Evolutionary conservation across 37 sponge, comb jelly and placozoan genomes (phyloP).

Genomic region (Eunapius fragilis): DNA sequence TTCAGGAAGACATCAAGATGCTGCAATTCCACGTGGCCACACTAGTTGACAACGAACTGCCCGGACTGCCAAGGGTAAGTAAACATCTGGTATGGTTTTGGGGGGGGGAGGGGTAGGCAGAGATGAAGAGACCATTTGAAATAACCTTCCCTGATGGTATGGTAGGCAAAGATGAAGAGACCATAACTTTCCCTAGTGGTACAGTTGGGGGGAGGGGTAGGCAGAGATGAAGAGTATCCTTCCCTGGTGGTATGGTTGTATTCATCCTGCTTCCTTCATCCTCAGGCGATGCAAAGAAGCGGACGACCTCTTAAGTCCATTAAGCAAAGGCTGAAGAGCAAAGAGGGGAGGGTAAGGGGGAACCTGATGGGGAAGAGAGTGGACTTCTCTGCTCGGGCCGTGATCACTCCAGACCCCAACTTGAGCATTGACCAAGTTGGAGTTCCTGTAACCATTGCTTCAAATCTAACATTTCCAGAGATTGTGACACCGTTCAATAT

Average conservation of each 20-base stretch:
- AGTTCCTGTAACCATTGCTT: conserved; percentile 95
- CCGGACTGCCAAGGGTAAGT: conserved; percentile 89
- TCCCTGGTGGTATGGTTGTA: too few relatives aligned
- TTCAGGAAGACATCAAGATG: conserved; percentile 95
- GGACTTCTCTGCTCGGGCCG: conserved; percentile 99
- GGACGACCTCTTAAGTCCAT: conserved; percentile 97
- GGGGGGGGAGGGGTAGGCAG: too few relatives aligned
- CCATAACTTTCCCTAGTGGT: too few relatives aligned
- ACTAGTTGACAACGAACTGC: conserved; percentile 95
- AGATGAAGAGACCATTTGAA: too few relatives aligned
- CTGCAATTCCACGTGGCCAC: conserved; percentile 98
- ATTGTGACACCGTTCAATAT: conserved; percentile 98
- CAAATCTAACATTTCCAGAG: conserved; percentile 98
- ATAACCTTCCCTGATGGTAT: too few relatives aligned
- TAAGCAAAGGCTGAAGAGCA: conserved; percentile 95
- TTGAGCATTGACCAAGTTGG: conserved; percentile 97
- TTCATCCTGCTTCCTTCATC: too few relatives aligned
- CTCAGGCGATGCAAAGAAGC: conserved; percentile 88
- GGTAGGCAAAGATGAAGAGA: too few relatives aligned
- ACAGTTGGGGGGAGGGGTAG: too few relatives aligned
- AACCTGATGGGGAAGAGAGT: conserved; percentile 99
- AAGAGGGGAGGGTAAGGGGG: conserved; percentile 98
- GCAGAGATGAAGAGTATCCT: too few relatives aligned
- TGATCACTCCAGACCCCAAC: conserved; percentile 98
- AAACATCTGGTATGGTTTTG: not conserved